Percentiles rank a stretch among this genome's conserved stretches.
Evolutionary conservation across 2,113 vertebrate species (phyloP).

Genomic region (Tricholaema leucomelas): DNA sequence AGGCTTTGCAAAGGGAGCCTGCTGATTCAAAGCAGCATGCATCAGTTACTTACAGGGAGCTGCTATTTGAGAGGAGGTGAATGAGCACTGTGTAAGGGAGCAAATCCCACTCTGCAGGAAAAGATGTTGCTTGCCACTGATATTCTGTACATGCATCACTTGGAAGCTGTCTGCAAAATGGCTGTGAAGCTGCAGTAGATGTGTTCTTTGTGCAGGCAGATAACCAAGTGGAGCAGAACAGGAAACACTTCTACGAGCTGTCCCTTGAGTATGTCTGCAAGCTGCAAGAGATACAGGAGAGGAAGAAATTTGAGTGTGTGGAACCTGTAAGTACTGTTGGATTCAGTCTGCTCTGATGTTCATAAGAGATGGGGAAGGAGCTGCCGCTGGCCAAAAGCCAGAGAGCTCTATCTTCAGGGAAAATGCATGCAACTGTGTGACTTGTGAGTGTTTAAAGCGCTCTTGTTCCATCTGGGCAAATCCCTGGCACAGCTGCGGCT

Average conservation of each 20-base stretch:
- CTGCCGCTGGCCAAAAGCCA: neutral
- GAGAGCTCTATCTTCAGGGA: neutral
- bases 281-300: conserved; percentile 96
- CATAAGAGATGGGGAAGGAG: neutral
- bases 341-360: neutral
- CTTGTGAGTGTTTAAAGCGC: neutral
- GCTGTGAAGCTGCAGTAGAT: neutral
- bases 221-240: conserved; percentile 86
- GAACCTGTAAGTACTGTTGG: conserved; percentile 88
- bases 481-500: neutral
- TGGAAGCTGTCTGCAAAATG: neutral
- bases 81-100: neutral
- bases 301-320: conserved; percentile 98
- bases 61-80: neutral
- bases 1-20: neutral
- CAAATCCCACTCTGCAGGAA: neutral
- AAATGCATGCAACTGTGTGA: neutral
- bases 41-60: neutral
- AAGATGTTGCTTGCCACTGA: neutral
- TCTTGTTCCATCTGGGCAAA: neutral
- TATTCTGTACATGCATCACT: neutral
- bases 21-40: neutral
- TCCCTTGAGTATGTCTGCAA: conserved; percentile 96
- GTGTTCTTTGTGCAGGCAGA: conserved; percentile 83
- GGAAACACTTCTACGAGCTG: conserved; percentile 92